Evolutionary conservation across 2,113 vertebrate species (phyloP), one percentile per base, ranked within the genome.

Genomic region (Hucho hucho): DNA sequence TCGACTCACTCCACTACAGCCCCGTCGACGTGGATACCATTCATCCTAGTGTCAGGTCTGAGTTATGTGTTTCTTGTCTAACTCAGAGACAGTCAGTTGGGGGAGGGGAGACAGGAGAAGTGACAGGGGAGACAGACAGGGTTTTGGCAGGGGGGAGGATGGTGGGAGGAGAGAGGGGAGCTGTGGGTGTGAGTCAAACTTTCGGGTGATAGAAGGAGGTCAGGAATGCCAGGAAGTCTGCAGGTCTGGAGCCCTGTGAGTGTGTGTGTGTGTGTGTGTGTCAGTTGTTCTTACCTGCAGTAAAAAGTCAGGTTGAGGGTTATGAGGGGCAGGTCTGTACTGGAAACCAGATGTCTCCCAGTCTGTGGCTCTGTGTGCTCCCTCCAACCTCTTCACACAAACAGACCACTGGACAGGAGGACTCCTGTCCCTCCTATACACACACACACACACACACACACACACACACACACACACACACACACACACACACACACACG

Each of bases 171-270:
- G 64, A 79, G 76, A 63, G 64, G 75, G 61, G 22, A 69, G 74
- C 71, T 75, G 58, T 75, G 81, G 88, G 77, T 9, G 29, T 20
- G 65, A 29, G 29, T 67, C 47, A 77, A 88, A 77, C 71, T 25
- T 83, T 70, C 85, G 84, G 86, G 70, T 90, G 89, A 91, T 87
- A 88, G 84, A 91, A 91, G 83, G 88, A 91, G 88, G 89, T 89
- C 90, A 90, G 87, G 89, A 92, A 92, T 91, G 86, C 85, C 88
- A 86, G 84, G 86, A 88, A 84, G 82, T 85, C 85, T 87, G 83
- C 85, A 90, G 87, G 87, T 92, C 76, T 80, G 20, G 72, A 82
- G 78, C 64, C 66, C 76, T n/a, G 47, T 32, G 28, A 6, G 64
- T 29, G 32, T 37, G 6, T 9, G 37, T 37, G 32, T 29, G 37